phyloP scores from a whole-genome alignment of 2,888 invertebrate genomes.

The Candidula unifasciata region DNA sequence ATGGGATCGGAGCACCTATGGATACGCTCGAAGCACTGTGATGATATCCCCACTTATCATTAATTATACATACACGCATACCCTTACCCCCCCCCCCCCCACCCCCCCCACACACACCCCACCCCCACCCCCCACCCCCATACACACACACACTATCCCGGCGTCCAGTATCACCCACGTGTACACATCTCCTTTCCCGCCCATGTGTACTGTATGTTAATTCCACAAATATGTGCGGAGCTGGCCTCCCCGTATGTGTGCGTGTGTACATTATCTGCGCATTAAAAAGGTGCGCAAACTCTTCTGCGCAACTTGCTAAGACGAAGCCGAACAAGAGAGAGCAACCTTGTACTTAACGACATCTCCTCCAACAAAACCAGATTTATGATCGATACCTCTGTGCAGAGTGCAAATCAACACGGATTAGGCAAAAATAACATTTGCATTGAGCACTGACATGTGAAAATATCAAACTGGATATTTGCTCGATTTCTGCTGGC shows the following conservation, averaged over 20 bases:
- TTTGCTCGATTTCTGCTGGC: slow-evolving; percentile 31
- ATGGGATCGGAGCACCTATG: too few species aligned
- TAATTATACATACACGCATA: too few species aligned
- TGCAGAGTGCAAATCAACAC: slow-evolving; percentile 38
- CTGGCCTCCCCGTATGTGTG: background rate
- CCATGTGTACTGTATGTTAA: background rate
- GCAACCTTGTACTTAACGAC: slow-evolving; percentile 21
- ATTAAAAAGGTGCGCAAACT: background rate
- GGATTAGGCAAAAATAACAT: slow-evolving; percentile 42
- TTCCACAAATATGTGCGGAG: background rate
- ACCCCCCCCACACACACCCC: background rate
- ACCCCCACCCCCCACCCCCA: background rate
- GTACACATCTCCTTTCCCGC: background rate
- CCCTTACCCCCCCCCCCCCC: too few species aligned
- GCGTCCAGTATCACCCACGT: background rate
- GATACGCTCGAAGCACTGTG: too few species aligned
- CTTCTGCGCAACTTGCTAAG: background rate
- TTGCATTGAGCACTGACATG: slow-evolving; percentile 29
- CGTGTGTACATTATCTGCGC: background rate
- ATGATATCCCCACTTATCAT: too few species aligned
- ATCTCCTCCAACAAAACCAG: slow-evolving; percentile 32
- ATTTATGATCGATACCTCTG: slow-evolving; percentile 20
- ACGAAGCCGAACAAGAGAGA: background rate
- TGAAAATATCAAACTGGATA: slow-evolving; percentile 18
- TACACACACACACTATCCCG: background rate